phyloP scores from a whole-genome alignment of 2,888 invertebrate species.

The Ophion costatus region DNA sequence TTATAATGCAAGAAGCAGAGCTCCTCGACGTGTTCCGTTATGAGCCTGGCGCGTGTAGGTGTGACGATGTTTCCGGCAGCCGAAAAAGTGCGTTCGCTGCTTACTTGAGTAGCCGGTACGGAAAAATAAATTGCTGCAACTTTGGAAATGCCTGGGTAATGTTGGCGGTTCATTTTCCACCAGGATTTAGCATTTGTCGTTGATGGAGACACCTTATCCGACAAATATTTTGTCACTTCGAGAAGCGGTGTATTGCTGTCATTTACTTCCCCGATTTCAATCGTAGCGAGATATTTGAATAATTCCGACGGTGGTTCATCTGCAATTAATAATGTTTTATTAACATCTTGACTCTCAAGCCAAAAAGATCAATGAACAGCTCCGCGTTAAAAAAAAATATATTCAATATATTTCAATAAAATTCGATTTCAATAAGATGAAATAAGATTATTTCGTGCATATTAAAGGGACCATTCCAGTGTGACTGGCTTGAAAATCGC shows the following conservation, averaged over 20 bases:
- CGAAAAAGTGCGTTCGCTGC: slow-evolving; percentile 10
- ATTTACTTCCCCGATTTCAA: slow-evolving; percentile 1
- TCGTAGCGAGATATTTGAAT: slow-evolving; percentile 3
- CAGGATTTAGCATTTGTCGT: slow-evolving; percentile 6
- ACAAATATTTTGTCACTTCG: slow-evolving; percentile 6
- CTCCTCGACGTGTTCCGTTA: slow-evolving; percentile 15
- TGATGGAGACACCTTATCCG: slow-evolving; percentile 12
- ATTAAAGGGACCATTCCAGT: too few species aligned
- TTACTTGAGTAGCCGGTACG: not conserved
- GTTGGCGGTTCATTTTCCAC: slow-evolving; percentile 11
- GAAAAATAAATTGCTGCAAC: slow-evolving; percentile 15
- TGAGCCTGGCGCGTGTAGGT: slow-evolving; percentile 8
- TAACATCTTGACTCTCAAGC: not conserved
- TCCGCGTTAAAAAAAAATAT: too few species aligned
- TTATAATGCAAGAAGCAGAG: slow-evolving; percentile 1
- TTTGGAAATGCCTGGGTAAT: slow-evolving; percentile 6
- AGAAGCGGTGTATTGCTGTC: slow-evolving; percentile 7
- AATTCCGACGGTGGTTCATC: not conserved
- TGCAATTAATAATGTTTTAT: not conserved
- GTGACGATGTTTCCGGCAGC: slow-evolving; percentile 15
- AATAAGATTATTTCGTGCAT: too few species aligned
- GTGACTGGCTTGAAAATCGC: too few species aligned
- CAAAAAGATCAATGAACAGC: not conserved
- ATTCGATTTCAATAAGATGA: too few species aligned
- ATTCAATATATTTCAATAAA: too few species aligned